phyloP scores from a whole-genome alignment of 2,888 invertebrate genomes.

The Malacosoma neustria region DNA sequence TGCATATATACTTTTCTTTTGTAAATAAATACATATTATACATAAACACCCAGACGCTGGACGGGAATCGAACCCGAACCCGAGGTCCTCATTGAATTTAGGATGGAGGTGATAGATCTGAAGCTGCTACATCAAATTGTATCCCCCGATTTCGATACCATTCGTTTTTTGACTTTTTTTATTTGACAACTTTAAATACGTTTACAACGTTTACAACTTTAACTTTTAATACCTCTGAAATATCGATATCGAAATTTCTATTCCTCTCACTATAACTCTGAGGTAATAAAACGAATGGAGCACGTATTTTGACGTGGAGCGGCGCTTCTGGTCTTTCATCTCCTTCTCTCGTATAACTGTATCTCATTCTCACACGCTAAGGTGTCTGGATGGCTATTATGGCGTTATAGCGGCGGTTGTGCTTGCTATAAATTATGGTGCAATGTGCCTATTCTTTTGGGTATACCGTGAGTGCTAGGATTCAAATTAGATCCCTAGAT shows the following conservation, averaged over 20 bases:
- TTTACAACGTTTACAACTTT: too few species aligned
- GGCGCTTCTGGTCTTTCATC: slow-evolving; percentile 69
- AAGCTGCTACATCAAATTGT: too few species aligned
- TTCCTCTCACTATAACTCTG: slow-evolving; percentile 31
- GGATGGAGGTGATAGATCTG: too few species aligned
- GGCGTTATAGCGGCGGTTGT: slow-evolving; percentile 51
- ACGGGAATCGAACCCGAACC: too few species aligned
- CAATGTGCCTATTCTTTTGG: slow-evolving; percentile 64
- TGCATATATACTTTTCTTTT: too few species aligned
- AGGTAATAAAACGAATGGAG: slow-evolving; percentile 72
- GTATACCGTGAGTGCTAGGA: slow-evolving; percentile 26
- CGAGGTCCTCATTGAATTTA: too few species aligned
- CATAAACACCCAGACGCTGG: too few species aligned
- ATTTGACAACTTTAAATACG: too few species aligned
- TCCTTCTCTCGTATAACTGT: slow-evolving; percentile 29
- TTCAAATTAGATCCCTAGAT: neutral
- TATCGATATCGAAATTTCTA: slow-evolving; percentile 38
- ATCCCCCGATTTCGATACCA: too few species aligned
- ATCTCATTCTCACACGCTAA: slow-evolving; percentile 43
- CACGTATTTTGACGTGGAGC: slow-evolving; percentile 75
- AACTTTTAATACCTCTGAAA: too few species aligned
- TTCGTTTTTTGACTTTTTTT: too few species aligned
- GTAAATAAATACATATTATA: too few species aligned
- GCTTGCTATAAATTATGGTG: slow-evolving; percentile 67
- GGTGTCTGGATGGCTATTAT: slow-evolving; percentile 69